Conservation (phyloP, 2,888 invertebrate genomes). For the Tyria jacobaeae region DNA sequence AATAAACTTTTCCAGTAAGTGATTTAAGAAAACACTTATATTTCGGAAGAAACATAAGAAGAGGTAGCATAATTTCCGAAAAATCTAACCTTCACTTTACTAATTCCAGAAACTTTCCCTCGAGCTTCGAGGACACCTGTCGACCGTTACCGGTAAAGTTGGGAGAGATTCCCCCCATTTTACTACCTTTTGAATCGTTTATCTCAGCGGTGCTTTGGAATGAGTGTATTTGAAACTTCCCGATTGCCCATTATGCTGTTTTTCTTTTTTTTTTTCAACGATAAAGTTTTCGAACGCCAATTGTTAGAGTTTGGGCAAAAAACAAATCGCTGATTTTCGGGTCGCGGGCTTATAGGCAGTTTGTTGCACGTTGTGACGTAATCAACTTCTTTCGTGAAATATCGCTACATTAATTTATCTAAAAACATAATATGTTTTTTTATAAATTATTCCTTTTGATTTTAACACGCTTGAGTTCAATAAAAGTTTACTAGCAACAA, state of each 20-base stretch:
- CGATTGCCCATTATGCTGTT: slow-evolving; percentile 68
- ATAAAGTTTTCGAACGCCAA: slow-evolving; percentile 45
- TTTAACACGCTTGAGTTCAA: no score
- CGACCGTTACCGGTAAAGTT: slow-evolving; percentile 63
- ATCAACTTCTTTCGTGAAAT: slow-evolving; percentile 38
- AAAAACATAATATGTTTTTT: not conserved
- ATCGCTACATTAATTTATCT: not conserved
- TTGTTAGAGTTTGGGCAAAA: slow-evolving; percentile 45
- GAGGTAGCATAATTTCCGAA: slow-evolving; percentile 40
- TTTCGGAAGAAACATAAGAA: slow-evolving; percentile 44
- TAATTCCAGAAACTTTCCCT: slow-evolving; percentile 63
- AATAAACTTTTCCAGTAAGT: slow-evolving; percentile 49
- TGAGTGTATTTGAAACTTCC: slow-evolving; percentile 68
- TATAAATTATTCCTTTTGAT: no score
- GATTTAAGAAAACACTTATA: slow-evolving; percentile 54
- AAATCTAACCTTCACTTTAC: slow-evolving; percentile 49
- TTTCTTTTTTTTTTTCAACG: slow-evolving; percentile 55
- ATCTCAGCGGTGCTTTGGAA: slow-evolving; percentile 60
- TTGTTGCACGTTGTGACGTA: slow-evolving; percentile 44
- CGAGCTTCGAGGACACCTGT: slow-evolving; percentile 65
- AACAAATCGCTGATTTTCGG: slow-evolving; percentile 46
- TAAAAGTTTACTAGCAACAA: no score
- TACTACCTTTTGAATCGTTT: slow-evolving; percentile 65
- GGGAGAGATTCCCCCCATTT: slow-evolving; percentile 50
- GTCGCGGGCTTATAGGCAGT: slow-evolving; percentile 36